Conservation (phyloP, 2,113 vertebrate genomes). For the Pipa parva region DNA sequence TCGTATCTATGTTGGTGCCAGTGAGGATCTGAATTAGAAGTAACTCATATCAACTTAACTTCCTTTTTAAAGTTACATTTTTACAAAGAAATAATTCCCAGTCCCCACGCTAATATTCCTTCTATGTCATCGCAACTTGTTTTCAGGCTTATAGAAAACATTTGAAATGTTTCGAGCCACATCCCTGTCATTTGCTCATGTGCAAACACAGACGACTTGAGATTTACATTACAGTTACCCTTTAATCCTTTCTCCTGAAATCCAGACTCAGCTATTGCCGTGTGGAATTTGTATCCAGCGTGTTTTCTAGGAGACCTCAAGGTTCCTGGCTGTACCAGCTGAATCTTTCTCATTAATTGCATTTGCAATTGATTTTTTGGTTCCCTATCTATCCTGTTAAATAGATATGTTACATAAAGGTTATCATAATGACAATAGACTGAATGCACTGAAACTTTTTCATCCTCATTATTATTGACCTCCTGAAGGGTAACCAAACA, state of each 20-base stretch:
- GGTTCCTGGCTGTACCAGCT: conserved; percentile 5
- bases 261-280: not conserved
- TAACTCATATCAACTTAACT: too few species aligned
- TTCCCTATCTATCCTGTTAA: conserved; percentile 7
- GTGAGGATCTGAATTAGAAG: too few species aligned
- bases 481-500: not conserved
- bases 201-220: too few species aligned
- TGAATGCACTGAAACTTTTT: not conserved
- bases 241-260: not conserved
- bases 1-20: too few species aligned
- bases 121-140: too few species aligned
- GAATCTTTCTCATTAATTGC: not conserved
- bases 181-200: too few species aligned
- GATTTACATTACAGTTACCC: too few species aligned
- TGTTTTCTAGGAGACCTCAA: not conserved
- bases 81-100: too few species aligned
- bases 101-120: too few species aligned
- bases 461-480: not conserved
- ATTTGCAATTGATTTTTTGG: conserved; percentile 9
- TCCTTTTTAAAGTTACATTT: too few species aligned
- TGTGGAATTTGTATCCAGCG: conserved; percentile 4
- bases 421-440: conserved; percentile 19
- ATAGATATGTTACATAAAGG: conserved; percentile 1
- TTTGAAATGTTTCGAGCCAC: too few species aligned
- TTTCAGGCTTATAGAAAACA: too few species aligned